Percentiles rank a stretch among this genome's conserved stretches.
These are phyloP conservation scores for Drosophila nigromelanica DNA, from an alignment of 1,140 invertebrate species.

Conservation along the genomic window DNA sequence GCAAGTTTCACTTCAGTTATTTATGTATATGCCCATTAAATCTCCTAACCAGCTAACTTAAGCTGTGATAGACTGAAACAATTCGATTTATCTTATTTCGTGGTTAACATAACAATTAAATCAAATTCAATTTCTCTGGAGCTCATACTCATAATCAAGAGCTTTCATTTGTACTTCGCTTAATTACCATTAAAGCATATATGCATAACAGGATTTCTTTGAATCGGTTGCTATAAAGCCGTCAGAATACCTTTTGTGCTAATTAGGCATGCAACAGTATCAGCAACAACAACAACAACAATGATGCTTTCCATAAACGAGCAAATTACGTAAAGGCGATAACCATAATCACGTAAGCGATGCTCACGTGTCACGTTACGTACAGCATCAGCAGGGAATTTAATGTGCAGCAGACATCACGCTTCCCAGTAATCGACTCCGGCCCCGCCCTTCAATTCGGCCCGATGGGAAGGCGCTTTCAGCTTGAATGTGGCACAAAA, in stretches of 20 bases:
- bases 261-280: slow-evolving; percentile 42
- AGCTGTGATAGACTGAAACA: background rate
- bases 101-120: background rate
- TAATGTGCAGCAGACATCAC: slow-evolving; percentile 36
- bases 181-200: slow-evolving; percentile 26
- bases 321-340: slow-evolving; percentile 75
- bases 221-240: slow-evolving; percentile 22
- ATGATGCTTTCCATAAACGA: slow-evolving; percentile 48
- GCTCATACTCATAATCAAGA: background rate
- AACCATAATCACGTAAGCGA: slow-evolving; percentile 70
- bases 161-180: slow-evolving; percentile 10
- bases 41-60: background rate
- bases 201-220: slow-evolving; percentile 14
- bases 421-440: background rate
- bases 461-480: background rate
- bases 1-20: no score
- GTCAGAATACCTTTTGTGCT: slow-evolving; percentile 30
- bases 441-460: background rate
- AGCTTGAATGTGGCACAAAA: slow-evolving; percentile 55
- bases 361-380: slow-evolving; percentile 63
- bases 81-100: background rate
- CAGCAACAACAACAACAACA: slow-evolving; percentile 5
- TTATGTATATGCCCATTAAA: no score
- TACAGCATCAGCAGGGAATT: slow-evolving; percentile 35
- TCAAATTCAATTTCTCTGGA: slow-evolving; percentile 12